Base-by-base conservation (phyloP, 2,888 invertebrate species). In the Megamerina dolium region DNA sequence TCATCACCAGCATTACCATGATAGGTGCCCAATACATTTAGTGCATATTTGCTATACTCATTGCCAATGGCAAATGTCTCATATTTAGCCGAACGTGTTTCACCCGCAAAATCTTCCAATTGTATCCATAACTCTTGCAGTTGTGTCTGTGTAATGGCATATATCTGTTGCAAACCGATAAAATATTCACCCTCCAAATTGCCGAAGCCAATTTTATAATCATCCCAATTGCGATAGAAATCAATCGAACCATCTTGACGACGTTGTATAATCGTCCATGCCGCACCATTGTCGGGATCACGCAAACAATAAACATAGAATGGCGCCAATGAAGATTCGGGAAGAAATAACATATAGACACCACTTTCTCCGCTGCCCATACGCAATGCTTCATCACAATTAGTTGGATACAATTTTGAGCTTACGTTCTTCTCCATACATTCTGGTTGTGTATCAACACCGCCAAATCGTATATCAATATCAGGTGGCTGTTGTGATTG, bases 1-100 rank as follows among this genome's bases (percentile, higher is more conserved):
- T 19, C 18, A 21, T 35, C 35, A 13, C 35, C 35, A 12, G 35
- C 35, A 35, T 35, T 16, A 20, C 35, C 35, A 35, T 10, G n/a
- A 14, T 21, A 35, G 12, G 18, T 35, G n/a, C 35, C 35, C 10
- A 35, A 13, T 12, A 35, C n/a, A 20, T 35, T 20, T 13, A 35
- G 13, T 18, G 35, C 35, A n/a, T 35, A 35, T 12, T n/a, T 4
- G 6, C 13, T 9, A n/a, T 18, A 6, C 4, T 19, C 35, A 21
- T 12, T 18, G 17, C 17, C 14, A 14, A 13, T 13, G 21, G 20
- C 31, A 20, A 39, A 31, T 13, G n/a, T 31, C 12, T 3, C 14
- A 14, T 31, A 31, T 4, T 31, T n/a, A 2, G 31, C 13, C 3
- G n/a, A 31, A 14, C 31, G 31, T 3, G 13, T 31, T 31, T n/a